Base-by-base conservation (phyloP, 2,113 vertebrate species). In the Ardeotis arabs region DNA sequence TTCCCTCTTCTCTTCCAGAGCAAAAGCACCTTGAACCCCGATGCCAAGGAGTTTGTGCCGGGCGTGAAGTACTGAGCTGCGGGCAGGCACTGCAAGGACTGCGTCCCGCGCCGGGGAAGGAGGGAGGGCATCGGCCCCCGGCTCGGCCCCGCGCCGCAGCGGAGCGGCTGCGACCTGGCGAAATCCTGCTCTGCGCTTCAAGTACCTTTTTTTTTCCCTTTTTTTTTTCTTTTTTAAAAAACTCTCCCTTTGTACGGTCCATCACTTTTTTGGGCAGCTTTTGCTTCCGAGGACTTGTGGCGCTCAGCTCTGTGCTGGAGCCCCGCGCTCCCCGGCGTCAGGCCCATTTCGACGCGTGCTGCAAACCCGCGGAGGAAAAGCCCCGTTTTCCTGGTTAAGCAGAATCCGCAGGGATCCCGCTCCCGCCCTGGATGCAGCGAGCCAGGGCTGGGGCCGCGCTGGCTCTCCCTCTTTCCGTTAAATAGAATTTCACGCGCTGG, bases 21-120 rank as follows among this genome's bases (percentile, higher is more conserved):
- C 98, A 99, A 99, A 99, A 99, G 99, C 98, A 98, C 98, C 97
- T 99, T 99, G 98, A 99, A 99, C 88, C 99, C 99, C 1, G 99
- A 99, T 45, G 99, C 99, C 74, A 99, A 99, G 99, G 99, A 99
- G 97, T 99, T 99, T 56, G 97, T 99, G 90, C 99, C 99, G 3
- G 99, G 99, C 78, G 99, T 99, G 98, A 99, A 99, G 98, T 99
- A 99, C 98, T 99, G 98, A 44, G 41, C 41, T 44, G 41, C 41
- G 41, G 41, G 41, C 41, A 44, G 41, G 41, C 41, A 14, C 41
- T 44, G 41, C 14, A 44, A 44, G 41, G 97, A 97, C 96, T 87
- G 70, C 81, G 41, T 69, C 98, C 98, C 98, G 41, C 41, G 41
- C 41, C 41, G 12, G 41, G 41, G 41, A 39, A 39, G 39, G 39